A percentile compares a stretch with the other conserved stretches of the same genome.
Evolutionary conservation across 2,113 vertebrate species (phyloP).

Genomic region (Hyperopisus bebe): DNA sequence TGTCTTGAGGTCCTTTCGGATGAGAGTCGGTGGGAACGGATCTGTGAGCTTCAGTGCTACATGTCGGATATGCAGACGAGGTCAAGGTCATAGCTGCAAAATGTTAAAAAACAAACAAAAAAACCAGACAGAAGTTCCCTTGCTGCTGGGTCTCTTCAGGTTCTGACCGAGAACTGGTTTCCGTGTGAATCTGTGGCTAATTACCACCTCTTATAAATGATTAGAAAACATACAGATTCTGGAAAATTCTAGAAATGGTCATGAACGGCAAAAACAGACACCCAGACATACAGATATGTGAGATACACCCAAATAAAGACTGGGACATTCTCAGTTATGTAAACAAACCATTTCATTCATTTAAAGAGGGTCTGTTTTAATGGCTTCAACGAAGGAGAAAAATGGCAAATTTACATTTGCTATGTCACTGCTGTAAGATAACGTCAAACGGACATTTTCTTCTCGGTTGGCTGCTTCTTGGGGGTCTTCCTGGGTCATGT

Average conservation of each 20-base stretch:
- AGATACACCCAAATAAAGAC: not conserved
- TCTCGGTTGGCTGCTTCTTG: not conserved
- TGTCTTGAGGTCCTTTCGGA: not conserved
- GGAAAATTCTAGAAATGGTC: not conserved
- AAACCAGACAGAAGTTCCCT: not conserved
- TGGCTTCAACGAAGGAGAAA: not conserved
- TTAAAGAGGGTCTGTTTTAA: not conserved
- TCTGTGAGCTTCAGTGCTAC: not conserved
- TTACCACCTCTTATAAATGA: not conserved
- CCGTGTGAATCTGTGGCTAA: not conserved
- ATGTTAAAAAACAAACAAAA: not conserved
- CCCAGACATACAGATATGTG: too few relatives aligned
- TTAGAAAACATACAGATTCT: not conserved
- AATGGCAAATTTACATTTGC: not conserved
- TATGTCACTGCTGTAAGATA: not conserved
- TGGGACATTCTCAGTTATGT: not conserved
- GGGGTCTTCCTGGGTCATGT: not conserved
- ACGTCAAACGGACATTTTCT: not conserved
- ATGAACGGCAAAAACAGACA: not conserved
- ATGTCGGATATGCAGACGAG: not conserved
- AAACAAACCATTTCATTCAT: not conserved
- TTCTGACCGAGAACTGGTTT: not conserved
- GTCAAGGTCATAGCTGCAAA: not conserved
- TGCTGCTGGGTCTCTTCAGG: not conserved
- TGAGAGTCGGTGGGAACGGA: not conserved